Evolutionary conservation across 2,888 invertebrate genomes (phyloP), one percentile per base, ranked within the genome.

Genomic region (Limenitis camilla): DNA sequence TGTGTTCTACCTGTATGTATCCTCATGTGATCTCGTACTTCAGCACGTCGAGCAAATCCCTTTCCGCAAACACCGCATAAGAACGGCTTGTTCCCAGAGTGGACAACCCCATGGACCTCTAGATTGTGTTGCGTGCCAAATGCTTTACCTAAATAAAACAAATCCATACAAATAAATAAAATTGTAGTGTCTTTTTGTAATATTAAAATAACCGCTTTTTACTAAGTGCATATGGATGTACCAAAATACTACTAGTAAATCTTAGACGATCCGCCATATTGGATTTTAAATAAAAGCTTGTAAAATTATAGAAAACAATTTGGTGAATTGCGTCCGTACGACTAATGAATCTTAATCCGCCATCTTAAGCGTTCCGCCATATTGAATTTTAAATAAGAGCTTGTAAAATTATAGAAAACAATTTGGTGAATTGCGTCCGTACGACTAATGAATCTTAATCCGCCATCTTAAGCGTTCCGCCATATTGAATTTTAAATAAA

Each of bases 1-100:
- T n/a, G n/a, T n/a, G n/a, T n/a, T n/a, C n/a, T n/a, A 86, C 88
- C 94, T 0, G 95, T 95, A 59, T 96, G 96, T 4, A 91, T 93
- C 31, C 95, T 79, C 72, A 92, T 92, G 62, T 96, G 96, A 73
- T 95, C 94, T n/a, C 91, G 77, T 1, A 95, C 91, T 70, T 95
- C 94, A 0, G 93, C 92, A 41, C 92, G 89, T 0, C 95, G 73
- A 0, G 94, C 93, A 78, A 95, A 95, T 0, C 91, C 91, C 63
- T 90, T 95, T 0, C 90, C 90, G 67, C 94, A 95, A 7, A 89
- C 79, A 4, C 89, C 83, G 65, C 94, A 94, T 38, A 89, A 88
- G 68, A 90, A 93, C 0, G 93, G 93, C 63, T 92, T 92, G 60
- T 89, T 90, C 0, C 94, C 93, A 0, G 93, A 91, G 69, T 95